phyloP scores from a whole-genome alignment of 2,888 invertebrate species.

The Oligia fasciuncula region DNA sequence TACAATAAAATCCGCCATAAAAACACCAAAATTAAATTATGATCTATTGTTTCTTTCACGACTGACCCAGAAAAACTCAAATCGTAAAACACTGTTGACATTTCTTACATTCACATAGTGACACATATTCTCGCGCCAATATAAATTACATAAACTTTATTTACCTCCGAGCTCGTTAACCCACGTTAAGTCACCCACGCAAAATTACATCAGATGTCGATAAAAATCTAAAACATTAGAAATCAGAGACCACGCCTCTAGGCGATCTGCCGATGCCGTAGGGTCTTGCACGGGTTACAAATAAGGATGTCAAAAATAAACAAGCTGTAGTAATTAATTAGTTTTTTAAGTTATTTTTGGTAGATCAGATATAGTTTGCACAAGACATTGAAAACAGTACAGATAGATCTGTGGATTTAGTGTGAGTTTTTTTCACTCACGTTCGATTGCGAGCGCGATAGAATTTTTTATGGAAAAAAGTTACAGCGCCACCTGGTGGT shows the following conservation, averaged over 20 bases:
- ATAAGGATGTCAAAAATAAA: constrained; percentile 36
- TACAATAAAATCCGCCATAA: background rate
- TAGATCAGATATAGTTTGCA: background rate
- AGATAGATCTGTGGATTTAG: too few species aligned
- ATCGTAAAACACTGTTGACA: constrained; percentile 26
- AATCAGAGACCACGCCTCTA: constrained; percentile 54
- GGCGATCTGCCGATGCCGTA: constrained; percentile 48
- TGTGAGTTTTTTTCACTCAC: too few species aligned
- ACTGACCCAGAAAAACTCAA: constrained; percentile 33
- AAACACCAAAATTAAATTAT: background rate
- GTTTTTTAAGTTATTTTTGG: background rate
- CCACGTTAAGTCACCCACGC: constrained; percentile 56
- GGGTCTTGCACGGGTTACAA: constrained; percentile 20
- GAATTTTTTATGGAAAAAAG: too few species aligned
- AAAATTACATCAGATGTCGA: constrained; percentile 53
- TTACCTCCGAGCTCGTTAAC: constrained; percentile 50
- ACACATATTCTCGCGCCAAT: constrained; percentile 28
- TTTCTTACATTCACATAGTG: constrained; percentile 21
- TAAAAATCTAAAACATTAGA: constrained; percentile 64
- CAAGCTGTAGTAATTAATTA: background rate
- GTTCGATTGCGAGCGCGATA: too few species aligned
- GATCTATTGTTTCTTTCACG: background rate
- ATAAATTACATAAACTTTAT: constrained; percentile 43
- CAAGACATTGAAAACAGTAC: background rate
- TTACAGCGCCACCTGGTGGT: too few species aligned